Base-by-base conservation (phyloP, 2,888 invertebrate genomes). In the Chrysodeixis includens region DNA sequence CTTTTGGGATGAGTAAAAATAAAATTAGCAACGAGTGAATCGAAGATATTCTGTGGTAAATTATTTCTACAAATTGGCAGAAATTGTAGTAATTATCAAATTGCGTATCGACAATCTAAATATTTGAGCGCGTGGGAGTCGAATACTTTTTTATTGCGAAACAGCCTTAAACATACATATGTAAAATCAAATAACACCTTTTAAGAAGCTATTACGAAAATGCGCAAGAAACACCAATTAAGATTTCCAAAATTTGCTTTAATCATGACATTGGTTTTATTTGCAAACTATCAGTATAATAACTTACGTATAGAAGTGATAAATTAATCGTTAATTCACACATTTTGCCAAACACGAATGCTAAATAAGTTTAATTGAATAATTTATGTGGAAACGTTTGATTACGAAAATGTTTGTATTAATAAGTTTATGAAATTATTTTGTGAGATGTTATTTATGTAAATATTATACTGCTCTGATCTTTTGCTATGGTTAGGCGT, bases 251-350 rank as follows among this genome's bases (percentile, higher is more conserved):
- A 40, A 8, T 10, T 10, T 10, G 10, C 32, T 10, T 10, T 32
- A 32, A 32, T 0, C 10, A n/a, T n/a, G 6, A 40, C 40, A 20
- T 40, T 32, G 12, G 75, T 58, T 75, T 70, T 61, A 46, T 1
- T 59, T 56, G 51, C 30, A 59, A 71, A 75, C 62, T 44, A 71
- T 71, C 62, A 18, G 30, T 44, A n/a, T n/a, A 46, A 46, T 18
- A 9, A 4, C 30, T 44, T 61, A 61, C 52, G 66, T 40, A n/a
- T 40, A 6, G 7, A 5, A 6, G n/a, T n/a, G 4, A n/a, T n/a
- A 40, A n/a, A n/a, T 4, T n/a, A n/a, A 40, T 35, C 4, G 0
- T 40, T n/a, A 40, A 40, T 40, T 6, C 40, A 40, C n/a, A n/a
- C 40, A 40, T 40, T 35, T 14, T 40, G 14, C n/a, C 40, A 40